Evolutionary conservation across 2,888 invertebrate genomes (phyloP).

Genomic region (Callinectes sapidus): DNA sequence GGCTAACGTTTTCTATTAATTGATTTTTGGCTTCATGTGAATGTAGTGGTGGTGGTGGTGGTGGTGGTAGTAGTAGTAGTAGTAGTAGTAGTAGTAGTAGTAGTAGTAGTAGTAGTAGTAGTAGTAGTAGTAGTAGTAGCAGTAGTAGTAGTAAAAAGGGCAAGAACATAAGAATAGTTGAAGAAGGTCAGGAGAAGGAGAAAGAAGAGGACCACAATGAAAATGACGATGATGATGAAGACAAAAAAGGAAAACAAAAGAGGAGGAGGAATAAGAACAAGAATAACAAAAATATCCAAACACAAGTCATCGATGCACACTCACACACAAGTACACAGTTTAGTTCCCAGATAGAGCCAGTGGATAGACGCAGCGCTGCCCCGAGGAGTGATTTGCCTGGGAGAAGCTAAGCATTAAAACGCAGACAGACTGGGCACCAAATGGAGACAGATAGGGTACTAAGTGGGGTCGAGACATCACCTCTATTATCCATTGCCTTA

Average conservation of each 20-base stretch:
- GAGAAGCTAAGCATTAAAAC: neutral
- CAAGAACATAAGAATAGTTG: too few species aligned
- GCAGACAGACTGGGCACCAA: neutral
- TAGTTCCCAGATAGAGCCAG: neutral
- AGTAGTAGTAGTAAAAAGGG: too few species aligned
- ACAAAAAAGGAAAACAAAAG: neutral
- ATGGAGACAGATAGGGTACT: constrained; percentile 23
- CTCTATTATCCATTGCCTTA: neutral
- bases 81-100: too few species aligned
- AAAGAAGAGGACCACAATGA: neutral
- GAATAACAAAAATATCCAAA: neutral
- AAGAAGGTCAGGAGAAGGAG: neutral
- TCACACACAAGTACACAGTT: neutral
- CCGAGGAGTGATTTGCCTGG: neutral
- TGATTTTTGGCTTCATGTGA: neutral
- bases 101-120: neutral
- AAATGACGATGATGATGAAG: neutral
- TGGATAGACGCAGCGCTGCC: neutral
- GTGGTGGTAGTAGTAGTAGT: neutral
- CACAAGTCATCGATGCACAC: neutral
- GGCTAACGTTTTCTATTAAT: neutral
- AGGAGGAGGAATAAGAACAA: neutral
- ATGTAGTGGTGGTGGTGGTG: neutral
- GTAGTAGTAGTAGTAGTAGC: too few species aligned
- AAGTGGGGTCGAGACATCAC: constrained; percentile 14